These are phyloP conservation scores for Takifugu bimaculatus DNA, from an alignment of 2,113 vertebrate genomes.

Conservation along the genomic window DNA sequence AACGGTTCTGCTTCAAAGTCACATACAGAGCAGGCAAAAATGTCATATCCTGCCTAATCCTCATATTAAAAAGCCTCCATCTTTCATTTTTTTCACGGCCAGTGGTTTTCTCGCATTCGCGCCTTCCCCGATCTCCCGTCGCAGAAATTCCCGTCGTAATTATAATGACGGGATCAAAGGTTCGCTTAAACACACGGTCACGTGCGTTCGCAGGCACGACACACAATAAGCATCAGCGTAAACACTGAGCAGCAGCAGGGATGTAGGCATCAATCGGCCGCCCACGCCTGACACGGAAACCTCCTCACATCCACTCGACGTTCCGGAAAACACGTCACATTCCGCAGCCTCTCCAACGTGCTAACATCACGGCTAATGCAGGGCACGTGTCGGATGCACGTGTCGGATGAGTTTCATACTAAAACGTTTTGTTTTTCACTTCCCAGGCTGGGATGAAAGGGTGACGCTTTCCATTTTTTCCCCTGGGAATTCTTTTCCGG, in stretches of 20 bases:
- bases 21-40: conserved; percentile 24
- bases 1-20: conserved; percentile 44
- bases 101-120: conserved; percentile 22
- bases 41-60: conserved; percentile 49
- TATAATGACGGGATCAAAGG: conserved; percentile 11
- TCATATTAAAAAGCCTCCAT: conserved; percentile 29
- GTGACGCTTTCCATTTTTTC: too few species aligned
- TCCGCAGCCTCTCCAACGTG: neutral
- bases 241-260: conserved; percentile 20
- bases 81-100: conserved; percentile 16
- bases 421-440: too few species aligned
- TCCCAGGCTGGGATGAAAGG: too few species aligned
- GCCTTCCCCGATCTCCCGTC: conserved; percentile 11
- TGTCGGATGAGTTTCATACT: too few species aligned
- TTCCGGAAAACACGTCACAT: neutral
- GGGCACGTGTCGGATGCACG: too few species aligned
- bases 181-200: conserved; percentile 9
- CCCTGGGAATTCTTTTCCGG: too few species aligned
- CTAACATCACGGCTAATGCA: too few species aligned
- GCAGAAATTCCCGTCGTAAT: conserved; percentile 19
- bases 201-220: neutral
- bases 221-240: conserved; percentile 23
- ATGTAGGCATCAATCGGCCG: conserved; percentile 37
- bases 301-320: neutral
- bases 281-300: conserved; percentile 21